Evolutionary conservation across 1,140 invertebrate genomes (phyloP), one percentile per base, ranked within the genome.

Genomic region (Drosophila eugracilis): DNA sequence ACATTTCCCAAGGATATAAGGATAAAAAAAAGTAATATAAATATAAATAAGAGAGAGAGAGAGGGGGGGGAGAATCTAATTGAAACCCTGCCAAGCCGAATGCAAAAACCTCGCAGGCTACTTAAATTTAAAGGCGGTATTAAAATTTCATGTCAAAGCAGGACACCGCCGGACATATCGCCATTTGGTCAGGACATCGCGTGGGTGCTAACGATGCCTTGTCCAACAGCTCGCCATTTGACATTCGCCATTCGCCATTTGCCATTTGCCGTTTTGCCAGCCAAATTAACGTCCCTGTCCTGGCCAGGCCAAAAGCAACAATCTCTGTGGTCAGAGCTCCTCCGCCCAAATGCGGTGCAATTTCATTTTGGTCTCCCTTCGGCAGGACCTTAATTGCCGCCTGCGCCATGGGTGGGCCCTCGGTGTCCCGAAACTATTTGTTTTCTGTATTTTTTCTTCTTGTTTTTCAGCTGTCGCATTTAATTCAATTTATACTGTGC

Each of bases 71-170:
- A 28, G 30, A 65, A 36, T 65, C 62, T 47, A 83, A 81, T 69
- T 81, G 69, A 83, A 78, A 65, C 54, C 47, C 42, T 78, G 78
- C 60, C 78, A 81, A 83, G 62, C 12, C 54, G 65, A 83, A 81
- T 57, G 52, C 70, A 78, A 75, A 69, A 39, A 26, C 60, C 57
- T 14, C 41, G 5, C 30, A 4, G 62, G 78, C 79, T 71, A 84
- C 81, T 83, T 78, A 83, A 78, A 75, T 75, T 83, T 83, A 78
- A 84, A 71, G 58, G 54, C 70, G 54, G 63, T 62, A 84, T 84
- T 84, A 70, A 84, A 84, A 75, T 83, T 84, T 52, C 67, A 78
- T 78, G 79, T 71, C 60, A 57, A 54, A 53, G 19, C 71, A 71
- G 77, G 63, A 80, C 70, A 54, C 12, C 9, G 55, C 53, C 41